A percentile compares a stretch with the other conserved stretches of the same genome.
These are phyloP conservation scores for Limnephilus lunatus DNA, from an alignment of 2,888 invertebrate genomes.

Conservation along the genomic window DNA sequence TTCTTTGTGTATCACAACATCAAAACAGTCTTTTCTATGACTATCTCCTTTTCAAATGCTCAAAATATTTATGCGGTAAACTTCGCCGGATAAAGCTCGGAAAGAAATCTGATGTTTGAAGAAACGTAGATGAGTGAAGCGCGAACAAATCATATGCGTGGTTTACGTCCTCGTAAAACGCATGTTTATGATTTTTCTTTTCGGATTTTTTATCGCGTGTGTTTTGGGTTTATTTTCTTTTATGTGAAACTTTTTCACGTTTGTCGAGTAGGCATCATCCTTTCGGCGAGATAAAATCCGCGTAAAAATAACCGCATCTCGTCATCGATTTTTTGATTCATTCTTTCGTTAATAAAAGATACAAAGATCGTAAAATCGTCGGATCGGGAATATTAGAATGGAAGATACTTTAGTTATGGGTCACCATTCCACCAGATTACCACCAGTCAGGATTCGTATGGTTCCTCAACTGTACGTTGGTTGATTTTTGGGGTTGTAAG, in stretches of 20 bases:
- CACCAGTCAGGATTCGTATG: not conserved
- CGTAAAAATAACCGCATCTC: slow-evolving; percentile 36
- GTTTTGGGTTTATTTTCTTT: slow-evolving; percentile 42
- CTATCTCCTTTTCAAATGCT: slow-evolving; percentile 6
- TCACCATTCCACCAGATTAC: not conserved
- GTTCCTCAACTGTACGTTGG: not conserved
- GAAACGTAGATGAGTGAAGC: slow-evolving; percentile 16
- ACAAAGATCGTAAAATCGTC: not conserved
- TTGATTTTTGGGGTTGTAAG: not conserved
- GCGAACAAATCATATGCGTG: slow-evolving; percentile 53
- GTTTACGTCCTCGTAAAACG: slow-evolving; percentile 58
- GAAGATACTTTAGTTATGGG: not conserved
- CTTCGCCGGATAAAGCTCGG: not conserved
- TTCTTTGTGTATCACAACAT: not conserved
- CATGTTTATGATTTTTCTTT: slow-evolving; percentile 57
- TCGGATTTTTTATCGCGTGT: slow-evolving; percentile 57
- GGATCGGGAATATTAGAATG: not conserved
- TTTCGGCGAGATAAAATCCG: slow-evolving; percentile 29
- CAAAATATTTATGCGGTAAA: slow-evolving; percentile 12
- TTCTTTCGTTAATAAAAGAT: not conserved
- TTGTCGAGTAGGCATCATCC: slow-evolving; percentile 21
- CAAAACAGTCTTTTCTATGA: not conserved
- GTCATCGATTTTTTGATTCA: not conserved
- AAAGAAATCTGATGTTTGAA: slow-evolving; percentile 26
- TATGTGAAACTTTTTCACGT: slow-evolving; percentile 29